A percentile compares a stretch with the other conserved stretches of the same genome.
phyloP scores from a whole-genome alignment of 2,797 vertebrate genomes.

The Sebastiscus albofasciatus region DNA sequence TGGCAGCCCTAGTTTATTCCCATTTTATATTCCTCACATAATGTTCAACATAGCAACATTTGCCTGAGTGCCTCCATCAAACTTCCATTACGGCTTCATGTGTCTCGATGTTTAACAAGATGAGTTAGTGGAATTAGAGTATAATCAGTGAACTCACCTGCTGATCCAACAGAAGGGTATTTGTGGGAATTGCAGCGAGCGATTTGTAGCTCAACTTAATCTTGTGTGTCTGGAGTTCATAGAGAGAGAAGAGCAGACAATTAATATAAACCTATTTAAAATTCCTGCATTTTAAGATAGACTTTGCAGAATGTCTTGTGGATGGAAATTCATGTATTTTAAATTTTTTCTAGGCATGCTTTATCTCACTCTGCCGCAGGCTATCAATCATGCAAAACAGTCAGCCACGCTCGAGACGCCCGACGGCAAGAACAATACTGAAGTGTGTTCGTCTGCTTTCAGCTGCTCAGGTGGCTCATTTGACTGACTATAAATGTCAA shows the following conservation, averaged over 20 bases:
- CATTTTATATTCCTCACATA: background rate
- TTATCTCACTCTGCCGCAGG: constrained; percentile 13
- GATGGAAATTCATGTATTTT: background rate
- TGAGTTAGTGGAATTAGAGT: constrained; percentile 15
- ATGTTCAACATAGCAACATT: background rate
- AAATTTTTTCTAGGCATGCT: constrained; percentile 8
- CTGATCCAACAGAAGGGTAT: constrained; percentile 95
- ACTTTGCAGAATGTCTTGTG: background rate
- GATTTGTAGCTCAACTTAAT: constrained; percentile 95
- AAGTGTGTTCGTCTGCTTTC: background rate
- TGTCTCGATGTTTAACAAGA: background rate
- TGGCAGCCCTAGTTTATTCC: background rate
- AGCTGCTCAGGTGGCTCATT: background rate
- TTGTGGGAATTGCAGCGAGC: constrained; percentile 96
- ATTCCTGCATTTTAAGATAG: background rate
- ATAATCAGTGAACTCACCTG: constrained; percentile 86
- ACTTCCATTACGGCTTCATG: background rate
- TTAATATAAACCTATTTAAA: background rate
- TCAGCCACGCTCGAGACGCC: background rate
- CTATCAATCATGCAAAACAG: constrained; percentile 39
- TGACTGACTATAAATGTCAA: constrained; percentile 4
- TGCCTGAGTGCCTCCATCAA: background rate
- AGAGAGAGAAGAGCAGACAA: constrained; percentile 40
- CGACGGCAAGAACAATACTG: background rate
- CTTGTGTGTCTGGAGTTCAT: constrained; percentile 87